Conservation (phyloP, 2,888 invertebrate species). For the Polymixis lichenea region DNA sequence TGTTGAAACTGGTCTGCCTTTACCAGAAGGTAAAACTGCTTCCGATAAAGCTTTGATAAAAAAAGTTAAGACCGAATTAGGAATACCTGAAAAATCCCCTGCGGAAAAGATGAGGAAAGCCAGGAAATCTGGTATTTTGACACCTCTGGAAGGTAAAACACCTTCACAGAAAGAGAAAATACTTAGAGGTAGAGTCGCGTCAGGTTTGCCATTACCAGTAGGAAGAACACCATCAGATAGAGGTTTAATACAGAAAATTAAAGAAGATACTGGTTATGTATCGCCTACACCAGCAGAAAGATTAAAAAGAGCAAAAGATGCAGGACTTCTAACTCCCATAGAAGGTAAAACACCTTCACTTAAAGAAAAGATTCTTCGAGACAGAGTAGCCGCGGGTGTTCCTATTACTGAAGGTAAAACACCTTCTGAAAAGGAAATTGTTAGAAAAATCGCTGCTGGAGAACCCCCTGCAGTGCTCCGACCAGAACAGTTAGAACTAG, state of each 20-base stretch:
- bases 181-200: conserved; percentile 64
- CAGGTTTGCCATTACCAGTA: conserved; percentile 64
- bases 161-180: conserved; percentile 71
- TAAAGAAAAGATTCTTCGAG: conserved; percentile 68
- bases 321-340: conserved; percentile 65
- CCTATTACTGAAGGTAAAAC: conserved; percentile 65
- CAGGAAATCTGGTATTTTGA: conserved; percentile 56
- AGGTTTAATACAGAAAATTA: conserved; percentile 54
- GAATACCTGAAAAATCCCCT: conserved; percentile 54
- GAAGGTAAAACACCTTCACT: conserved; percentile 63
- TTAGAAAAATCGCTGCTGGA: conserved; percentile 37
- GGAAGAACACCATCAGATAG: conserved; percentile 67
- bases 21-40: conserved; percentile 56
- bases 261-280: conserved; percentile 61
- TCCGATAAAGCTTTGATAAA: conserved; percentile 54
- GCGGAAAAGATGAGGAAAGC: conserved; percentile 47
- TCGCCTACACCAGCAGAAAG: conserved; percentile 65
- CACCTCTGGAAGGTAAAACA: conserved; percentile 70
- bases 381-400: conserved; percentile 40
- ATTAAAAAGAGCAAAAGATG: conserved; percentile 60
- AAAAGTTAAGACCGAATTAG: conserved; percentile 54
- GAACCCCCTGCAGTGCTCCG: conserved; percentile 11
- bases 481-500: conserved; percentile 62
- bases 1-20: conserved; percentile 44
- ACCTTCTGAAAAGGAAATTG: conserved; percentile 65